phyloP scores from a whole-genome alignment of 2,113 vertebrate species.

The Alces alces region DNA sequence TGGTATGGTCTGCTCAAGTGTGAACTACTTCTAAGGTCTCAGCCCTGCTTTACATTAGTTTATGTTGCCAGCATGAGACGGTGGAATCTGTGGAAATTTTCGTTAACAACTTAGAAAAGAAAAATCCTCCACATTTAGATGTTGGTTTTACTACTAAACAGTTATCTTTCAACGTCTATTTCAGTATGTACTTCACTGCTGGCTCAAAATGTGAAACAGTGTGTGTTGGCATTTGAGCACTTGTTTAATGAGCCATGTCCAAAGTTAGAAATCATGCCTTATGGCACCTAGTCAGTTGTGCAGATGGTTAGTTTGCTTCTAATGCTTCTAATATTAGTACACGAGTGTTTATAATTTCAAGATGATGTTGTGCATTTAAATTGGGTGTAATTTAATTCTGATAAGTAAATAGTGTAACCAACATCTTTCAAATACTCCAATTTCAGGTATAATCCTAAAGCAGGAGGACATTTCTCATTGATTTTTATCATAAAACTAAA shows the following conservation, averaged over 20 bases:
- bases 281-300: not conserved
- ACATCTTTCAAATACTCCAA: not conserved
- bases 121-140: not conserved
- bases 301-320: not conserved
- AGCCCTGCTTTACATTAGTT: not conserved
- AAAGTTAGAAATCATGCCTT: not conserved
- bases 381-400: not conserved
- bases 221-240: not conserved
- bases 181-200: not conserved
- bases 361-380: conserved; percentile 17
- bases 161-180: conserved; percentile 2
- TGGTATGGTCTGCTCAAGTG: not conserved
- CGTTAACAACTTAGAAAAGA: not conserved
- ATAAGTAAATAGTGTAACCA: not conserved
- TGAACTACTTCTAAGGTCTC: not conserved
- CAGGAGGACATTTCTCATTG: not conserved
- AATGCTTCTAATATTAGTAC: not conserved
- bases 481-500: not conserved
- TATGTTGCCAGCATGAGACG: not conserved
- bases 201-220: not conserved
- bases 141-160: not conserved
- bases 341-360: not conserved
- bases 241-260: not conserved
- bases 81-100: not conserved
- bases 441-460: not conserved